phyloP scores from a whole-genome alignment of 2,888 invertebrate genomes.

The Atethmia centrago region DNA sequence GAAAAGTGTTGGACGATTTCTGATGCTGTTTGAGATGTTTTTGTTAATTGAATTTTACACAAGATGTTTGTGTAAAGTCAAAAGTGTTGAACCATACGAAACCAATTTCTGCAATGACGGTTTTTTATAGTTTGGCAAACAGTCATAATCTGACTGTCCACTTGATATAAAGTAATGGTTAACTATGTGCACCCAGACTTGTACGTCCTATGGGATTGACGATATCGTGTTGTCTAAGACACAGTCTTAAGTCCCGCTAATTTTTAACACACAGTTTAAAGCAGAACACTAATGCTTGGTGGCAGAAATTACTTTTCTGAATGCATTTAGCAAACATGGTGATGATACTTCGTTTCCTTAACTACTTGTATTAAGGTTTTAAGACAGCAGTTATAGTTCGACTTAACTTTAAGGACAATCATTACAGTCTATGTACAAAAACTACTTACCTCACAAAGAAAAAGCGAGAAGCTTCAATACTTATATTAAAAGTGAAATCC shows the following conservation, averaged over 20 bases:
- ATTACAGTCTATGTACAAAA: slow-evolving; percentile 19
- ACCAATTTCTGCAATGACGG: background rate
- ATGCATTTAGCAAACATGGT: too few relatives aligned
- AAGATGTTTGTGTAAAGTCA: background rate
- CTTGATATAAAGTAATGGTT: background rate
- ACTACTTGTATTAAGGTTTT: too few relatives aligned
- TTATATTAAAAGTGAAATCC: slow-evolving; percentile 59
- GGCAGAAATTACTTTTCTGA: too few relatives aligned
- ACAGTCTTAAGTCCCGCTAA: background rate
- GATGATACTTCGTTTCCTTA: too few relatives aligned
- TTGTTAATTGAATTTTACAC: background rate
- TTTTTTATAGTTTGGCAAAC: background rate
- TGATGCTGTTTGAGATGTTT: background rate
- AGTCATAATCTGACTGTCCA: too few relatives aligned
- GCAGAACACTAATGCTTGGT: too few relatives aligned
- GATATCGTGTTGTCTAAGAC: background rate
- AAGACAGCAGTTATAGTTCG: background rate
- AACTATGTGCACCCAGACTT: background rate
- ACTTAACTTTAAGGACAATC: background rate
- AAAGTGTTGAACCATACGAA: background rate
- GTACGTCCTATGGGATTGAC: background rate
- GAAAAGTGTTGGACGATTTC: slow-evolving; percentile 7
- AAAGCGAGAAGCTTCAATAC: slow-evolving; percentile 52
- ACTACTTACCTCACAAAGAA: slow-evolving; percentile 30
- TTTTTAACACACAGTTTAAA: too few relatives aligned